Percentiles rank a stretch among this genome's conserved stretches.
Conservation (phyloP, 1,140 invertebrate genomes). For the Chrysopa pallens region DNA sequence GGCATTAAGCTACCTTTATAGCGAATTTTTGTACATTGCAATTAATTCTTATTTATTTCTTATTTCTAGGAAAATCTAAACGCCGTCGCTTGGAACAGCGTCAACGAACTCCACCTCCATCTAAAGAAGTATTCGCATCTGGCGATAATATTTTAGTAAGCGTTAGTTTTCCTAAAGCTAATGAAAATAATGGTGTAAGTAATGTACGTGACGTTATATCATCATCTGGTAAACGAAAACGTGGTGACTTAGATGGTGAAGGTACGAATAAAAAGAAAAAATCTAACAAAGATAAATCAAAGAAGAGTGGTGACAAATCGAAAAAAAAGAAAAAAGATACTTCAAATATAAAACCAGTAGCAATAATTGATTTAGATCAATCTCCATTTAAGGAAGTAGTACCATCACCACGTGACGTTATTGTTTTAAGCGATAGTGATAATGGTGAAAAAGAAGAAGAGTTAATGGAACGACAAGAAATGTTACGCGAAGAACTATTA, state of each 20-base stretch:
- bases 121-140: conserved; percentile 79
- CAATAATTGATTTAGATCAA: conserved; percentile 65
- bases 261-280: conserved; percentile 7
- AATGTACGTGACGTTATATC: conserved; percentile 15
- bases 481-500: neutral
- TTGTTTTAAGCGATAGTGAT: conserved; percentile 65
- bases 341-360: conserved; percentile 49
- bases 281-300: conserved; percentile 23
- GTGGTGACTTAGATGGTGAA: conserved; percentile 1
- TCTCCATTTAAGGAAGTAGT: conserved; percentile 66
- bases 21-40: too few relatives aligned
- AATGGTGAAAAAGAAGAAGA: conserved; percentile 29
- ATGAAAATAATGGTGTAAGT: conserved; percentile 30
- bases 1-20: too few relatives aligned
- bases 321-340: conserved; percentile 30
- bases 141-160: conserved; percentile 83
- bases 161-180: conserved; percentile 71
- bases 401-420: conserved; percentile 59
- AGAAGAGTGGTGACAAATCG: conserved; percentile 21
- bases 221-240: conserved; percentile 12
- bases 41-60: too few relatives aligned
- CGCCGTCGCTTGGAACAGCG: conserved; percentile 26
- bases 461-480: conserved; percentile 10
- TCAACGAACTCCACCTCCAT: conserved; percentile 39
- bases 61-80: too few relatives aligned